Evolutionary conservation across 2,113 vertebrate genomes (phyloP).

Genomic region (Trogon melanurus): DNA sequence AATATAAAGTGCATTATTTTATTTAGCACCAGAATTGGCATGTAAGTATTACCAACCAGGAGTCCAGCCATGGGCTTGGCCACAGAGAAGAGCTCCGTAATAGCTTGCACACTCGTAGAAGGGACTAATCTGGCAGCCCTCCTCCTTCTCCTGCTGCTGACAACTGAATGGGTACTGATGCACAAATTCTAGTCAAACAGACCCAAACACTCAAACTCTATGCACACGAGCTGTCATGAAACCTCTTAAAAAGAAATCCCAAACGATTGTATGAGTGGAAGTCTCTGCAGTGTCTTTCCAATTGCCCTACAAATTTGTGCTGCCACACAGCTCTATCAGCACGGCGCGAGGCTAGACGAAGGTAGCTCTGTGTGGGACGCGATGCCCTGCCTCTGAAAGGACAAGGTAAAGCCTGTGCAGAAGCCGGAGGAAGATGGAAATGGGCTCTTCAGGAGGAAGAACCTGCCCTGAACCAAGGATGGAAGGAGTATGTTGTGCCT

Average conservation of each 20-base stretch:
- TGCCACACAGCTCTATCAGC: neutral
- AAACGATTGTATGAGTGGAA: neutral
- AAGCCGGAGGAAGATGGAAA: neutral
- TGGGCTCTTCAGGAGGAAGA: neutral
- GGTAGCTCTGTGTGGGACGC: neutral
- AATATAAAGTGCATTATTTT: neutral
- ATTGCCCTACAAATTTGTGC: neutral
- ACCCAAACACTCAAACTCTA: neutral
- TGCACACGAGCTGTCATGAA: accelerated
- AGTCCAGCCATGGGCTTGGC: neutral
- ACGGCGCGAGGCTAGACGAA: accelerated
- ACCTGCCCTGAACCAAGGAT: neutral
- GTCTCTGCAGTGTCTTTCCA: accelerated
- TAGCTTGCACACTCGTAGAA: neutral
- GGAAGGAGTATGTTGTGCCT: neutral
- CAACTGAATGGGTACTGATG: accelerated
- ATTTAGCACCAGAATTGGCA: neutral
- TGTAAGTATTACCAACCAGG: neutral
- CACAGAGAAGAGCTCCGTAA: neutral
- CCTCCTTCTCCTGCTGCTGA: neutral
- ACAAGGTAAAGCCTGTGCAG: neutral
- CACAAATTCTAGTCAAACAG: neutral
- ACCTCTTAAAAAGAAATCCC: neutral
- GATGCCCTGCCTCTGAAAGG: neutral
- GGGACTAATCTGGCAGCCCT: neutral